A percentile compares a stretch with the other conserved stretches of the same genome.
phyloP scores from a whole-genome alignment of 2,113 vertebrate species.

The Erythrolamprus reginae region DNA sequence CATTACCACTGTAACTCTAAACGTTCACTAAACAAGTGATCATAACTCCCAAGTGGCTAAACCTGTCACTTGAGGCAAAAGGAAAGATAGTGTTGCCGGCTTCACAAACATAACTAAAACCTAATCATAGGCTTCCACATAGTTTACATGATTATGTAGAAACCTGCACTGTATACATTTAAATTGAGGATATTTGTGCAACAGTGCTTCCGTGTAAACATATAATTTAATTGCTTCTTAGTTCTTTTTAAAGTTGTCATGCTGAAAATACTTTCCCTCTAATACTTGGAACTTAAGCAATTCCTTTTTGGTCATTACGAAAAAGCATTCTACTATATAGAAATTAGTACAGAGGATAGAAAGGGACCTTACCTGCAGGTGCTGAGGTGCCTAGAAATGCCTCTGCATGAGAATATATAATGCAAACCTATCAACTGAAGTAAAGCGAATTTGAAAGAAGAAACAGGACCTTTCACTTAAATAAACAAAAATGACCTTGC shows the following conservation, averaged over 20 bases:
- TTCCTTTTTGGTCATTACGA: not conserved
- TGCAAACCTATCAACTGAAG: constrained; percentile 24
- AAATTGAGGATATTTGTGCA: not conserved
- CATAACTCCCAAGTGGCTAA: not conserved
- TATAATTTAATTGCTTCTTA: not conserved
- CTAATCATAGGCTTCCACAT: not conserved
- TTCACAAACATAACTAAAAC: not conserved
- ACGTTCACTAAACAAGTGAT: not conserved
- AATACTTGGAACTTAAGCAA: not conserved
- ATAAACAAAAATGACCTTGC: not conserved
- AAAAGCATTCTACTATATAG: not conserved
- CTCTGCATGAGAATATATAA: not conserved
- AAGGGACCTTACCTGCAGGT: not conserved
- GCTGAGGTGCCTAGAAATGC: not conserved
- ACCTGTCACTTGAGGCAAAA: not conserved
- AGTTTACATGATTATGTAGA: not conserved
- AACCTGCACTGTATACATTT: not conserved
- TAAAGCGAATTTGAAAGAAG: constrained; percentile 6
- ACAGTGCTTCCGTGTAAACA: not conserved
- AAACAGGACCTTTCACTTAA: not conserved
- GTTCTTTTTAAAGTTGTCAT: not conserved
- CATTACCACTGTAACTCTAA: not conserved
- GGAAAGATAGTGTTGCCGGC: not conserved
- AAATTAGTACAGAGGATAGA: not conserved
- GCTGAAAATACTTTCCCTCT: not conserved